Conservation (phyloP, 2,113 vertebrate species). For the Eretmochelys imbricata region DNA sequence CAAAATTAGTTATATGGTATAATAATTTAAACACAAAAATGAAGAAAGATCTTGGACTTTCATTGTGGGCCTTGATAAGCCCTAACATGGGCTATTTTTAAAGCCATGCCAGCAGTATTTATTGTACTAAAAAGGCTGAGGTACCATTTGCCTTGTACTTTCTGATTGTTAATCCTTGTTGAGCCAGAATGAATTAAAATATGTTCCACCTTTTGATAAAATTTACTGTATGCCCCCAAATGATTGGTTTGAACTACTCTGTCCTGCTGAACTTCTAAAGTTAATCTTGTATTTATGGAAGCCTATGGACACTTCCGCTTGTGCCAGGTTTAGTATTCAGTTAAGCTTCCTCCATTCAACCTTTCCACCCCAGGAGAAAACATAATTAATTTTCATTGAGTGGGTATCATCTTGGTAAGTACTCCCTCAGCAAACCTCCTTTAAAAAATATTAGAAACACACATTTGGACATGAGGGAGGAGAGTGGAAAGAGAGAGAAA, state of each 20-base stretch:
- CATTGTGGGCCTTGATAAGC: not conserved
- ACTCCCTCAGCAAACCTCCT: not conserved
- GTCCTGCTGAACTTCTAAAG: not conserved
- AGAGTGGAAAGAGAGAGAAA: not conserved
- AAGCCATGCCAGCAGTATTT: not conserved
- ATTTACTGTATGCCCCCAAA: not conserved
- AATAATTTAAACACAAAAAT: not conserved
- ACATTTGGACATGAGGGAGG: not conserved
- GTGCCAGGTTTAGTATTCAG: not conserved
- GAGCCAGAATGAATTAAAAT: not conserved
- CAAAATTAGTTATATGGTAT: not conserved
- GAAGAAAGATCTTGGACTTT: not conserved
- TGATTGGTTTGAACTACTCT: not conserved
- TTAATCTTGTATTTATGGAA: not conserved
- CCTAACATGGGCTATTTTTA: not conserved
- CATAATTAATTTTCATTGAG: not conserved
- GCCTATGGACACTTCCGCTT: not conserved
- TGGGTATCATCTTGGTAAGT: not conserved
- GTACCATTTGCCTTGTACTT: not conserved
- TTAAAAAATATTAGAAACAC: not conserved
- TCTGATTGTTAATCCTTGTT: conserved; percentile 1
- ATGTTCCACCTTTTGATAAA: not conserved
- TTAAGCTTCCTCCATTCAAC: not conserved
- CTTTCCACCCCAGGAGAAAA: not conserved
- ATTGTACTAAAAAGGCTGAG: not conserved